These are phyloP conservation scores for Protodeltote pygarga DNA, from an alignment of 2,888 invertebrate genomes.

Conservation along the genomic window DNA sequence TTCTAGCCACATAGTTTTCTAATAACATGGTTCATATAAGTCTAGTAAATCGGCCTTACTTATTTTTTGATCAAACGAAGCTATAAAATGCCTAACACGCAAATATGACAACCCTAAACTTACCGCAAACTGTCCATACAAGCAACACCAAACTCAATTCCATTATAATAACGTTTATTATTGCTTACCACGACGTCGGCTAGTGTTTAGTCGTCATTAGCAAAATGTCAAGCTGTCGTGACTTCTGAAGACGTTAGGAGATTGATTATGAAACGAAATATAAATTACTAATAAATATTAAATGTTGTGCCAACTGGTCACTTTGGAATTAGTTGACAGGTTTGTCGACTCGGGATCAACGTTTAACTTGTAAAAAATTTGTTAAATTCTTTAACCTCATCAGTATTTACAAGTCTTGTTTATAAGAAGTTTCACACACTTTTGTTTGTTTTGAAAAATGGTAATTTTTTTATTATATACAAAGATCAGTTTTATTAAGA, in stretches of 20 bases:
- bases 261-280: conserved; percentile 55
- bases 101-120: conserved; percentile 20
- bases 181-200: conserved; percentile 10
- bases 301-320: conserved; percentile 18
- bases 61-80: conserved; percentile 4
- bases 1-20: no score
- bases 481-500: no score
- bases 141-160: conserved; percentile 32
- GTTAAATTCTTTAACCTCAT: no score
- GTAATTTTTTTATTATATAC: no score
- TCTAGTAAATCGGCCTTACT: conserved; percentile 2
- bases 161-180: conserved; percentile 21
- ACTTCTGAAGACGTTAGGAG: conserved; percentile 51
- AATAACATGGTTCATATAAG: not conserved
- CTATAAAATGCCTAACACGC: conserved; percentile 10
- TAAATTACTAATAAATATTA: conserved; percentile 32
- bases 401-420: no score
- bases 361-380: not conserved
- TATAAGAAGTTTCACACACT: no score
- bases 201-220: conserved; percentile 54
- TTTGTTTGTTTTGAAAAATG: no score
- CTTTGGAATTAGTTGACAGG: conserved; percentile 18
- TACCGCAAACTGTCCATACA: not conserved
- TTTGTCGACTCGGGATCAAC: conserved; percentile 6
- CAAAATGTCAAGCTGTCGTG: conserved; percentile 63